A percentile compares a stretch with the other conserved stretches of the same genome.
phyloP scores from a whole-genome alignment of 2,797 vertebrate species.

The Epinephelus malabaricus region DNA sequence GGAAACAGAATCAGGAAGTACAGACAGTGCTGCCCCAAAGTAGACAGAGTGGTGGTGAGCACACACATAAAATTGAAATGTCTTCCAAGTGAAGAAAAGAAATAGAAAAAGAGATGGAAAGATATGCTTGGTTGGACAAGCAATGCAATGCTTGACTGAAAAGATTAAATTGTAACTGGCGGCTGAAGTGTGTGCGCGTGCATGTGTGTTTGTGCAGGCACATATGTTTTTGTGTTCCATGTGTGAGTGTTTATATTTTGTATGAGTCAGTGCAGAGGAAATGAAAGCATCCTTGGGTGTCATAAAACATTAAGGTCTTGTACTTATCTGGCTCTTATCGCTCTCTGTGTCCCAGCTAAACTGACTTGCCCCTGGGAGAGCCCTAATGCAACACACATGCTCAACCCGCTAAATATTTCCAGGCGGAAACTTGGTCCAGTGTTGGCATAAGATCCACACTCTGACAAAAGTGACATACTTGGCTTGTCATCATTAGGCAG shows the following conservation, averaged over 20 bases:
- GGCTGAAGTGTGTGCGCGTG: constrained; percentile 33
- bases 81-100: constrained; percentile 68
- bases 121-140: constrained; percentile 76
- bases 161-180: constrained; percentile 77
- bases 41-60: constrained; percentile 64
- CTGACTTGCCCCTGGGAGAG: constrained; percentile 30
- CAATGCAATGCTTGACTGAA: constrained; percentile 76
- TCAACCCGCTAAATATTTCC: constrained; percentile 50
- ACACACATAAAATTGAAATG: constrained; percentile 77
- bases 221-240: constrained; percentile 33
- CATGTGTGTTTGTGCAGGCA: background rate
- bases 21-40: constrained; percentile 68
- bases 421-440: constrained; percentile 24
- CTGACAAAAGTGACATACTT: constrained; percentile 60
- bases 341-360: constrained; percentile 50
- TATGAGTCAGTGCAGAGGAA: constrained; percentile 54
- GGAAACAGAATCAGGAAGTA: constrained; percentile 84
- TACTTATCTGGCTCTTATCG: constrained; percentile 70
- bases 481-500: constrained; percentile 59
- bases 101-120: constrained; percentile 74
- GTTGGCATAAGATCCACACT: constrained; percentile 31
- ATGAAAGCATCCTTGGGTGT: constrained; percentile 74
- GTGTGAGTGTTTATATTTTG: constrained; percentile 64
- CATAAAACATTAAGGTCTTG: constrained; percentile 72
- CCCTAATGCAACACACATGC: constrained; percentile 55